Evolutionary conservation across 1,140 invertebrate genomes (phyloP), one percentile per base, ranked within the genome.

Genomic region (Brachionus paranguensis): DNA sequence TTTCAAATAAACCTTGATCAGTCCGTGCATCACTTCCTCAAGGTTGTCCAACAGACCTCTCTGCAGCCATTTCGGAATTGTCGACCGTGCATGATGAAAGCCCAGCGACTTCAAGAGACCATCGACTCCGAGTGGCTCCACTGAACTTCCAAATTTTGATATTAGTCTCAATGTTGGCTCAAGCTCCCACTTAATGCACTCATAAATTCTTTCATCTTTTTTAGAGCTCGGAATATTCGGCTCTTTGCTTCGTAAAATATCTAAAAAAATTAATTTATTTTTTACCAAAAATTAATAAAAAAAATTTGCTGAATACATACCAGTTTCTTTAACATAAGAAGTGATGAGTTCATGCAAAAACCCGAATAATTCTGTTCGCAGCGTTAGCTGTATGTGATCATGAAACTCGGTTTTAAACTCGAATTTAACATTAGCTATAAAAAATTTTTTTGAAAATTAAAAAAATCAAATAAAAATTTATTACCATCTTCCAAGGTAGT

Each of bases 51-150:
- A 95, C 86, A 96, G 95, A 29, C 96, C 96, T 83, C 97, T 91
- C 90, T 99, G 97, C 90, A 98, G 92, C 95, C 97, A 99, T 90
- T 99, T 99, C 20, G 97, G 97, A 88, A 99, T 99, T 43, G 97
- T 99, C 53, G 94, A 96, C 55, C 96, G 91, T 2, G 97, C 97
- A 90, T 99, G 97, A 83, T 94, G 93, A 88, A 99, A 99, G 12
- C 96, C 96, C 6, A 99, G 91, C 89, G 97, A 96, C 90, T 98
- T 95, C 43, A 98, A 91, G 85, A 98, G 97, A 88, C 96, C 97
- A 90, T 99, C 96, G 47, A 98, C 50, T 50, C 81, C 85, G 14
- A 53, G 50, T 50, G 60, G 74, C 41, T 79, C 84, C 2, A 83
- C 84, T 29, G 50, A 47, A 5, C 33, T 55, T 53, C 78, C 84